Conservation (phyloP, 2,888 invertebrate species). For the Carpatolechia fugitivella region DNA sequence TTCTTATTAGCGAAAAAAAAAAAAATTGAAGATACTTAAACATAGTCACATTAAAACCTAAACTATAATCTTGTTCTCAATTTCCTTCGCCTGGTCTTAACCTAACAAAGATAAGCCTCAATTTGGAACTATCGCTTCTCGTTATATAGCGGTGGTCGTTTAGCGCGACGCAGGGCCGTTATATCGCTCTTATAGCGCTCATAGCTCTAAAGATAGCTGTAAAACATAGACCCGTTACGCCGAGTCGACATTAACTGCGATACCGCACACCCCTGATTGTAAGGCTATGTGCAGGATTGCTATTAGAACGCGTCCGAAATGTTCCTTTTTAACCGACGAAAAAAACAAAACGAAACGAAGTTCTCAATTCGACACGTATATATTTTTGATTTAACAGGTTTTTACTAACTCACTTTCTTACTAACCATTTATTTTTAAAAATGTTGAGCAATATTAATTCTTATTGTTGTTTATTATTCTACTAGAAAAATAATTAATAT, state of each 20-base stretch:
- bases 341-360: too few species aligned
- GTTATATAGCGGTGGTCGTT: not conserved
- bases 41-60: not conserved
- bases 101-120: not conserved
- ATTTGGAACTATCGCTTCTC: not conserved
- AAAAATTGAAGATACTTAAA: too few species aligned
- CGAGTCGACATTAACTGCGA: conserved; percentile 5
- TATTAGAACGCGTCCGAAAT: too few species aligned
- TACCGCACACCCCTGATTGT: not conserved
- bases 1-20: too few species aligned
- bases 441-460: too few species aligned
- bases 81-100: not conserved
- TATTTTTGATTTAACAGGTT: too few species aligned
- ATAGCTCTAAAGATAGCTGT: not conserved
- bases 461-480: too few species aligned
- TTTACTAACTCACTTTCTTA: too few species aligned
- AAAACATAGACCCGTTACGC: not conserved
- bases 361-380: too few species aligned
- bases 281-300: not conserved
- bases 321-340: too few species aligned
- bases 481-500: too few species aligned
- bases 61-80: not conserved
- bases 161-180: not conserved
- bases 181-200: not conserved
- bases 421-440: too few species aligned